A percentile compares a stretch with the other conserved stretches of the same genome.
Evolutionary conservation across 2,888 invertebrate species (phyloP).

Genomic region (Phania funesta): DNA sequence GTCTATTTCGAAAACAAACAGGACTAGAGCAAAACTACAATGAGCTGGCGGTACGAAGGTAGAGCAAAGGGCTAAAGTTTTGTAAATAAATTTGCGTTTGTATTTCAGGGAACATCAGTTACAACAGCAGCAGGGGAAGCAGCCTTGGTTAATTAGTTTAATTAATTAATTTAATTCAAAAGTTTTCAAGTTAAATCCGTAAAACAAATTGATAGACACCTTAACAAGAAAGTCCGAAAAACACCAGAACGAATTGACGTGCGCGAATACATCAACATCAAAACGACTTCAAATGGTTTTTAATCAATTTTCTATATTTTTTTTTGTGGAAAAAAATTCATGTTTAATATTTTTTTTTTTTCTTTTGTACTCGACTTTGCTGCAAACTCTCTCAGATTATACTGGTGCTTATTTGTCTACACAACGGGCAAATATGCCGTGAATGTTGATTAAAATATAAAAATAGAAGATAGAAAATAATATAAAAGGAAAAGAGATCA

Average conservation of each 20-base stretch:
- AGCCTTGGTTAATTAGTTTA: slow-evolving; percentile 60
- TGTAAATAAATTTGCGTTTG: slow-evolving; percentile 52
- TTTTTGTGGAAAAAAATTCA: not conserved
- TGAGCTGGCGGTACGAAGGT: not conserved
- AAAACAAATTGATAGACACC: slow-evolving; percentile 42
- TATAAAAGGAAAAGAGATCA: slow-evolving; percentile 63
- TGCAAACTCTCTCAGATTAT: not conserved
- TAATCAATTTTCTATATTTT: slow-evolving; percentile 33
- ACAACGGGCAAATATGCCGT: slow-evolving; percentile 69
- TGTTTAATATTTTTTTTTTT: not conserved
- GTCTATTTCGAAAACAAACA: not conserved
- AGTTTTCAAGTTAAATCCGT: slow-evolving; percentile 33
- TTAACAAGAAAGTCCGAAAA: not conserved
- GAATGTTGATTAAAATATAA: slow-evolving; percentile 75
- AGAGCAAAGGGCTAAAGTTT: slow-evolving; percentile 53
- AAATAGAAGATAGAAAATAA: slow-evolving; percentile 20
- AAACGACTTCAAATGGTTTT: slow-evolving; percentile 35
- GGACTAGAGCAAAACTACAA: not conserved
- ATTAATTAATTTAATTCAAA: slow-evolving; percentile 66
- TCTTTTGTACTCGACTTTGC: not conserved
- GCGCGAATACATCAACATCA: not conserved
- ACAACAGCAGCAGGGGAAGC: not conserved
- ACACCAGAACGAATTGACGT: not conserved
- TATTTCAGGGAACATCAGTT: slow-evolving; percentile 31
- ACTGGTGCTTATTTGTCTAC: slow-evolving; percentile 24